Percentiles rank a stretch among this genome's conserved stretches.
These are phyloP conservation scores for Cyrtodaria siliqua DNA, from an alignment of 2,888 invertebrate genomes.

Conservation along the genomic window DNA sequence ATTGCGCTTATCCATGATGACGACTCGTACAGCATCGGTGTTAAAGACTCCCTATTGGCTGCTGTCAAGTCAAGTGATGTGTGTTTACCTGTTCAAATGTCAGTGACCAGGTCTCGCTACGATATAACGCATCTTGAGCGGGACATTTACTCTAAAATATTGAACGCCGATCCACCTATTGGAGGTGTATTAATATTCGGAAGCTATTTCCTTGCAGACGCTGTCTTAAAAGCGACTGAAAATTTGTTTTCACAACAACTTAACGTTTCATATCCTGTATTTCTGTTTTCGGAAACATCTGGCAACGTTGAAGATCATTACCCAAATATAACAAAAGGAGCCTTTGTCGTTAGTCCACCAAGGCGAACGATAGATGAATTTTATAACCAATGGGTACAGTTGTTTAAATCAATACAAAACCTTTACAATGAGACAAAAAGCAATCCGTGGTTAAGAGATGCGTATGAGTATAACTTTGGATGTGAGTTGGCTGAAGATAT, in stretches of 20 bases:
- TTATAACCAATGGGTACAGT: constrained; percentile 14
- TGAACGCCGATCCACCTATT: constrained; percentile 17
- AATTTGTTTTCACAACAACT: constrained; percentile 4
- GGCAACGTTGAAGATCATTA: constrained; percentile 22
- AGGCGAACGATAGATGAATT: constrained; percentile 20
- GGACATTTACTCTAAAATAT: constrained; percentile 5
- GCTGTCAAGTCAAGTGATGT: constrained; percentile 15
- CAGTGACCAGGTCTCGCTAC: background rate
- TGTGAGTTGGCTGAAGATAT: too few relatives aligned
- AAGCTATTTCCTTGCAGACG: constrained; percentile 18
- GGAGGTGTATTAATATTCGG: constrained; percentile 46
- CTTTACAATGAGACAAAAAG: too few relatives aligned
- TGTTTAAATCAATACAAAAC: background rate
- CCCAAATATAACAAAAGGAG: constrained; percentile 42
- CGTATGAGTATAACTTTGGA: too few relatives aligned
- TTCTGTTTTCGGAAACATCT: constrained; percentile 50
- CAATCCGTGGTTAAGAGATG: too few relatives aligned
- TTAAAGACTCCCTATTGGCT: constrained; percentile 14
- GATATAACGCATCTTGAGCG: constrained; percentile 9
- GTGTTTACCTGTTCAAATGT: constrained; percentile 37
- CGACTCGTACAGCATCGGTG: constrained; percentile 49
- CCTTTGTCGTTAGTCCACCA: constrained; percentile 51
- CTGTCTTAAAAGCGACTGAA: constrained; percentile 36
- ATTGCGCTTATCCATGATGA: constrained; percentile 54
- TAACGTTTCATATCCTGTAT: constrained; percentile 24